Percentiles rank a stretch among this genome's conserved stretches.
Evolutionary conservation across 2,797 vertebrate genomes (phyloP).

Genomic region (Rhinoraja longicauda): DNA sequence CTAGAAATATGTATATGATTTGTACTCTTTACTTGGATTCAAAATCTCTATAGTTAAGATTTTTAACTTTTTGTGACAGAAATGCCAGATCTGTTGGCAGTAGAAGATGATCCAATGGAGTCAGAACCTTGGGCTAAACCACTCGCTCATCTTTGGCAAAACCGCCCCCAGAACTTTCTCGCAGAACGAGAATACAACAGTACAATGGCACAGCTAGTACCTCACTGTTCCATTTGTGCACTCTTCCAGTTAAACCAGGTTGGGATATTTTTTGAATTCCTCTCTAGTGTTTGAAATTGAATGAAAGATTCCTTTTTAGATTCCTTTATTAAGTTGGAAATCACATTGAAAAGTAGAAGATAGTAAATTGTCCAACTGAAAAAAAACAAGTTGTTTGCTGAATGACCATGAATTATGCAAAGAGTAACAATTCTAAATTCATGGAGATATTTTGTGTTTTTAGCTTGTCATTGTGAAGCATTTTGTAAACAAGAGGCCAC

Average conservation of each 20-base stretch:
- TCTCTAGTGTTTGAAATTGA: neutral
- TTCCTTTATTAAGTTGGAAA: no score
- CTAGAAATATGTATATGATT: neutral
- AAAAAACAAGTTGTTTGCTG: neutral
- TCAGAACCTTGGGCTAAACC: conserved; percentile 85
- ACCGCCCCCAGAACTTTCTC: conserved; percentile 71
- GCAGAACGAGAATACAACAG: conserved; percentile 82
- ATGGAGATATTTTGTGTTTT: neutral
- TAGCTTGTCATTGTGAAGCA: neutral
- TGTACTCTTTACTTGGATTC: neutral
- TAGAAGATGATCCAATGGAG: conserved; percentile 70
- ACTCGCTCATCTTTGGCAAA: conserved; percentile 83
- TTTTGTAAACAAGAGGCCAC: neutral
- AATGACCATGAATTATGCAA: neutral
- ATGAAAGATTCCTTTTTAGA: neutral
- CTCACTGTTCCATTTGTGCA: conserved; percentile 86
- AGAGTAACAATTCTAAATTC: neutral
- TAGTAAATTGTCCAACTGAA: neutral
- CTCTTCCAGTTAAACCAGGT: conserved; percentile 89
- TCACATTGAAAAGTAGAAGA: no score
- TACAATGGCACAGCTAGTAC: conserved; percentile 72
- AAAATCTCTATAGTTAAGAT: neutral
- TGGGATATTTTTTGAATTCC: conserved; percentile 29
- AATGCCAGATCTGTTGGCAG: conserved; percentile 62
- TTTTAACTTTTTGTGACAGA: conserved; percentile 54